Evolutionary conservation across 2,888 invertebrate species (phyloP).

Genomic region (Sphinx pinastri): DNA sequence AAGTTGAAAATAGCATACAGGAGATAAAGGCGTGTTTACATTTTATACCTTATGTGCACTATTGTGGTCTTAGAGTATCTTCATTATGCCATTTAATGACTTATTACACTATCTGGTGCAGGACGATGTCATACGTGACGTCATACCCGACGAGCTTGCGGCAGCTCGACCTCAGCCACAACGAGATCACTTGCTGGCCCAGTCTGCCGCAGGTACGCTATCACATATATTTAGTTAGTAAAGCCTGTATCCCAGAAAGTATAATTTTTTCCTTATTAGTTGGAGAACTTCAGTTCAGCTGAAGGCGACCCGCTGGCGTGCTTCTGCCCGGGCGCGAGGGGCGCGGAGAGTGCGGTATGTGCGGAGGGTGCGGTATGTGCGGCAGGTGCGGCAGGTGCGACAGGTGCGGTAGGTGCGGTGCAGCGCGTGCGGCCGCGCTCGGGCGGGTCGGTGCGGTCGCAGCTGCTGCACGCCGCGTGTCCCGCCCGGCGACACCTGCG

Average conservation of each 20-base stretch:
- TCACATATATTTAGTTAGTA: too few species aligned
- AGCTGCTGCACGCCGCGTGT: constrained; percentile 92
- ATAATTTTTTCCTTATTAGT: constrained; percentile 46
- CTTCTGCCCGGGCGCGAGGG: constrained; percentile 76
- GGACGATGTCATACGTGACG: constrained; percentile 93
- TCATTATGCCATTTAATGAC: too few species aligned
- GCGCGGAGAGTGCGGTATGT: too few species aligned
- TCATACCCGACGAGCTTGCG: constrained; percentile 95
- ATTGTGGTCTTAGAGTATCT: too few species aligned
- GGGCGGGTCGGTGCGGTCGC: constrained; percentile 87
- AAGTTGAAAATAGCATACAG: too few species aligned
- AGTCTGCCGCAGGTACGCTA: constrained; percentile 91
- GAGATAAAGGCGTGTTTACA: too few species aligned
- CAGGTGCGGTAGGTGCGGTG: constrained; percentile 28
- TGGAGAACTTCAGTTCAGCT: constrained; percentile 85
- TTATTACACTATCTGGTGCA: constrained; percentile 38
- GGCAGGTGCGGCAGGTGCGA: too few species aligned
- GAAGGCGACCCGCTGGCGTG: constrained; percentile 89
- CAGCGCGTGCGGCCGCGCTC: constrained; percentile 65
- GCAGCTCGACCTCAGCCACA: constrained; percentile 96
- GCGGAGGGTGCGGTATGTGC: too few species aligned
- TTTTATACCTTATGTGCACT: too few species aligned
- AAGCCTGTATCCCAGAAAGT: too few species aligned
- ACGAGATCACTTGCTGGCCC: constrained; percentile 95
- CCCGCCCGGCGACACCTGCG: constrained; percentile 92